Base-by-base conservation (phyloP, 1,140 invertebrate species). In the Theocolax elegans region DNA sequence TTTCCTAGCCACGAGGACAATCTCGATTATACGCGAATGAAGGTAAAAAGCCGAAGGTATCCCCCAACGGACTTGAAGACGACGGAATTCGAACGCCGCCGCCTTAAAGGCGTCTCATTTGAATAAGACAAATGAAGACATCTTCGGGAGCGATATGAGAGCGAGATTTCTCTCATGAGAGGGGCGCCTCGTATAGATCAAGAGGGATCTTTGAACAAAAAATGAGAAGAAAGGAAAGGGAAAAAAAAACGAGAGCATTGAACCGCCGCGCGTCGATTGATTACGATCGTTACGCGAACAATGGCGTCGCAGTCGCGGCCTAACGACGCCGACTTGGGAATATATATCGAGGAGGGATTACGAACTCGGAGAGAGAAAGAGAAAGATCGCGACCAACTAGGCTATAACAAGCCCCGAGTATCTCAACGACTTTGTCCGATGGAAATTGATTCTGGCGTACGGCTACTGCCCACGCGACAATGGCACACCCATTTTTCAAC, bases 51-150 rank as follows among this genome's bases (percentile, higher is more conserved):
- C 19, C 19, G 31, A 64, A n/a, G n/a, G 48, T 40, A n/a, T 46
- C 58, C 19, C 42, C 25, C 17, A 0, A 12, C 8, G 6, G 31
- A 35, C 1, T 15, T 13, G 29, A 4, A 23, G 12, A n/a, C n/a
- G n/a, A n/a, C 3, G 44, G 38, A 49, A 42, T 67, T 44, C 25
- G 38, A 72, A 67, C 59, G 54, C 44, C 67, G 67, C n/a, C n/a
- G n/a, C n/a, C n/a, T n/a, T n/a, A n/a, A n/a, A n/a, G n/a, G n/a
- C n/a, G n/a, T 51, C 67, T 75, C 66, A 80, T 80, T 81, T 80
- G 79, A 81, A 81, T 81, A 80, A 80, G 79, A 82, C 75, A 79
- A 80, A 82, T 81, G 79, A 80, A 82, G 80, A 81, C 74, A 77
- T 81, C 67, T 35, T 48, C 44, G 54, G 40, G 67, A 62, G 56